These are phyloP conservation scores for Brachionus sp. DNA, from an alignment of 1,140 invertebrate species.

Conservation along the genomic window DNA sequence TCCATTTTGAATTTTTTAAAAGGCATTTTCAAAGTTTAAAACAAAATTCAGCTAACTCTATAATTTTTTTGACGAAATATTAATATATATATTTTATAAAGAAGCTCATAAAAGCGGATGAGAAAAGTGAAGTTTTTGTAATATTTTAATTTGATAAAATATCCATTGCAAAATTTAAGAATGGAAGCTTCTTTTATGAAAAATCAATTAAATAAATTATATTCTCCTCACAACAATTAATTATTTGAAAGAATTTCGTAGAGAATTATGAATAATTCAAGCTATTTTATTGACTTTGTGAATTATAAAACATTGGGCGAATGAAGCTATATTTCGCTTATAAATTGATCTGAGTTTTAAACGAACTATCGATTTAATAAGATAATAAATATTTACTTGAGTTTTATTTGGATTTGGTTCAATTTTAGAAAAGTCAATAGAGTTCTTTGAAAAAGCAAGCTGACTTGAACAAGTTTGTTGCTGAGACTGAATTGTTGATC, in stretches of 20 bases:
- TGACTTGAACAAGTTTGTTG: background rate
- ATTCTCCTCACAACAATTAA: background rate
- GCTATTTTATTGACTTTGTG: background rate
- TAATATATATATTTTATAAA: no score
- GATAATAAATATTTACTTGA: conserved; percentile 17
- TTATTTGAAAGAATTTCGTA: background rate
- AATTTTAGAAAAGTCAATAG: background rate
- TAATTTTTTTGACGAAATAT: no score
- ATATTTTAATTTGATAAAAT: background rate
- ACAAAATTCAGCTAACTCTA: no score
- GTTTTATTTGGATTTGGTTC: background rate
- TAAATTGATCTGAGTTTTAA: background rate
- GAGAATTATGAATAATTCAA: background rate
- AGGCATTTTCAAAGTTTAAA: no score
- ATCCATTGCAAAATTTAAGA: background rate
- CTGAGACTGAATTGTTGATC: background rate
- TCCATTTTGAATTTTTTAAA: no score
- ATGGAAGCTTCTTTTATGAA: background rate
- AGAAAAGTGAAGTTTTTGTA: no score
- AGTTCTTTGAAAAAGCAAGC: background rate
- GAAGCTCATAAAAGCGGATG: no score
- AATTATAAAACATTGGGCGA: background rate
- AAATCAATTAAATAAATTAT: background rate
- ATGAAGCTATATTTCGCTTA: background rate
- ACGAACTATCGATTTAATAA: background rate